Evolutionary conservation across 2,113 vertebrate species (phyloP).

Genomic region (Pipa parva): DNA sequence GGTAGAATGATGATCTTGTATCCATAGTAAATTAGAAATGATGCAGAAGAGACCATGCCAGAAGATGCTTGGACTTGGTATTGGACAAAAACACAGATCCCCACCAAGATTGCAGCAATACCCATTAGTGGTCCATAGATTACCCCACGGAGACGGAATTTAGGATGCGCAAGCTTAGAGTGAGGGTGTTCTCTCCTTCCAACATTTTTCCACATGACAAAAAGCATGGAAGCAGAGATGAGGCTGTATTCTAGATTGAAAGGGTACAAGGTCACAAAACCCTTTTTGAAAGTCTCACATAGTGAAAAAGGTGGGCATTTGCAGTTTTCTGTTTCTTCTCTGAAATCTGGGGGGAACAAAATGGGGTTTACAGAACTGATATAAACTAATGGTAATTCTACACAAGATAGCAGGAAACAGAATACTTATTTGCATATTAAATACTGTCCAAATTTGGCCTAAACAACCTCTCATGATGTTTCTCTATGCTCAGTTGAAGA

Average conservation of each 20-base stretch:
- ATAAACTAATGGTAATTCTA: too few species aligned
- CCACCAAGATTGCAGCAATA: constrained; percentile 51
- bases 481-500: too few species aligned
- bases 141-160: constrained; percentile 58
- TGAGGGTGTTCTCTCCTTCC: constrained; percentile 58
- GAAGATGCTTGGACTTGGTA: constrained; percentile 73
- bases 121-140: constrained; percentile 69
- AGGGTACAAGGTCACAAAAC: constrained; percentile 80
- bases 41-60: constrained; percentile 31
- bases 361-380: too few species aligned
- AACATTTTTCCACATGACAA: constrained; percentile 90
- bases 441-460: too few species aligned
- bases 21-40: constrained; percentile 74
- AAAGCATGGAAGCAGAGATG: constrained; percentile 75
- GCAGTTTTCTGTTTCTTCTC: constrained; percentile 49
- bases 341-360: not conserved
- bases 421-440: too few species aligned
- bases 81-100: constrained; percentile 66
- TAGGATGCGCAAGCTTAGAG: not conserved
- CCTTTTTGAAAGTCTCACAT: constrained; percentile 75
- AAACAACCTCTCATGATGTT: too few species aligned
- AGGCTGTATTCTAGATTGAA: constrained; percentile 87
- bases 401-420: too few species aligned
- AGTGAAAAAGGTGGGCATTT: constrained; percentile 51
- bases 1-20: constrained; percentile 72